phyloP scores from a whole-genome alignment of 2,113 vertebrate genomes.

The Dinomys branickii region DNA sequence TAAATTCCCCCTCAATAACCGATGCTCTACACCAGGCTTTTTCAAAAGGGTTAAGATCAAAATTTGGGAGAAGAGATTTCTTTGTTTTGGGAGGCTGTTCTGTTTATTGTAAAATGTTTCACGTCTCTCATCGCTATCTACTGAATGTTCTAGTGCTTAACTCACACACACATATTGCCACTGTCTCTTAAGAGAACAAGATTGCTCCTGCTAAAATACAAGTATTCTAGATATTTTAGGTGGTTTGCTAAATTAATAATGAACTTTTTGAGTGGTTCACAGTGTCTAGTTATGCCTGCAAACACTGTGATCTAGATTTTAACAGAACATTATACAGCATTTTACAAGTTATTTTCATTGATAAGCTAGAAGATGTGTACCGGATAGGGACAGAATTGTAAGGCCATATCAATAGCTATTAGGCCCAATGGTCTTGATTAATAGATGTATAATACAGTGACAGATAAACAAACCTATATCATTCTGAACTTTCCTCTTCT shows the following conservation, averaged over 20 bases:
- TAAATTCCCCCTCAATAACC: neutral
- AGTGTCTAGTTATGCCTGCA: neutral
- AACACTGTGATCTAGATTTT: neutral
- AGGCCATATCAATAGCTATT: neutral
- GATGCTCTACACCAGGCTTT: neutral
- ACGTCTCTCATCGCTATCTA: neutral
- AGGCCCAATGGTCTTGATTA: neutral
- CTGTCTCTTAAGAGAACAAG: neutral
- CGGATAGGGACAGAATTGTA: slow-evolving; percentile 13
- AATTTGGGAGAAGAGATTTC: neutral
- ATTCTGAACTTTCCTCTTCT: neutral
- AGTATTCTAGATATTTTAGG: neutral
- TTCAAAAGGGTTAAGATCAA: neutral
- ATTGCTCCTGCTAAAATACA: neutral
- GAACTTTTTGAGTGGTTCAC: neutral
- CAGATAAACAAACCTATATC: neutral
- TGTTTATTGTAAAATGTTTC: neutral
- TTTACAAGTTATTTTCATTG: neutral
- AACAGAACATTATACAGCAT: neutral
- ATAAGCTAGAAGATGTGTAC: slow-evolving; percentile 7
- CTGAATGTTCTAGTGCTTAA: neutral
- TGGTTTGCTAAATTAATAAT: neutral
- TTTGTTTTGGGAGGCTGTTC: neutral
- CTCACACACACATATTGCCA: neutral
- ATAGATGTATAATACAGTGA: neutral